These are phyloP conservation scores for Phrynosoma platyrhinos DNA, from an alignment of 2,113 vertebrate species.

Conservation along the genomic window DNA sequence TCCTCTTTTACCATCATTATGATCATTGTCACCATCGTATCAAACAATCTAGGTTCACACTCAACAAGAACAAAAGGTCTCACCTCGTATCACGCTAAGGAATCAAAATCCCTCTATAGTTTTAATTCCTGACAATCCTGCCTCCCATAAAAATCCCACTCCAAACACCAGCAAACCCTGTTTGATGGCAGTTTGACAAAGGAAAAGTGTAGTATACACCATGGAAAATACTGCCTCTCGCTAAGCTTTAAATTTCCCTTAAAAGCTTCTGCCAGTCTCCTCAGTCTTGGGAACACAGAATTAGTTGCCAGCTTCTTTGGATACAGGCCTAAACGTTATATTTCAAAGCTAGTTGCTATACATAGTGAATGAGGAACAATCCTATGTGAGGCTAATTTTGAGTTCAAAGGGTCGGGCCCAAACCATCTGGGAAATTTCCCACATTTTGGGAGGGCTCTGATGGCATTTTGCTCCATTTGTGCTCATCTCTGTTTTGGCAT, in stretches of 20 bases:
- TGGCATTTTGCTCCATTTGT: background rate
- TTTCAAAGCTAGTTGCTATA: background rate
- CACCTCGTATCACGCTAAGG: too few species aligned
- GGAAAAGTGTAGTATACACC: too few species aligned
- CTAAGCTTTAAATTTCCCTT: background rate
- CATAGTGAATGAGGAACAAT: background rate
- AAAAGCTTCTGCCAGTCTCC: background rate
- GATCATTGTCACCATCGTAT: too few species aligned
- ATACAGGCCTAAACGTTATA: fast-evolving
- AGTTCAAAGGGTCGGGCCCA: fast-evolving
- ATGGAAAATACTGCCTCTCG: background rate
- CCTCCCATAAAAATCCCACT: too few species aligned
- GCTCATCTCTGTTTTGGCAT: background rate
- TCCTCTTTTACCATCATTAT: too few species aligned
- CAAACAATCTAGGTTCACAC: too few species aligned
- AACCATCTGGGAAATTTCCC: background rate
- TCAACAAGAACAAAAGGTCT: too few species aligned
- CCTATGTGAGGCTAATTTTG: background rate
- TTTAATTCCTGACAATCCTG: too few species aligned
- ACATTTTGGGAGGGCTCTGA: background rate
- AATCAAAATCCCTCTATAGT: too few species aligned
- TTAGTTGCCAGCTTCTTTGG: background rate
- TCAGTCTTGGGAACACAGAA: background rate
- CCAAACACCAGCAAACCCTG: background rate
- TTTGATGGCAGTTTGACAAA: background rate